Base-by-base conservation (phyloP, 2,113 vertebrate species). In the Cephalopholis sonnerati region DNA sequence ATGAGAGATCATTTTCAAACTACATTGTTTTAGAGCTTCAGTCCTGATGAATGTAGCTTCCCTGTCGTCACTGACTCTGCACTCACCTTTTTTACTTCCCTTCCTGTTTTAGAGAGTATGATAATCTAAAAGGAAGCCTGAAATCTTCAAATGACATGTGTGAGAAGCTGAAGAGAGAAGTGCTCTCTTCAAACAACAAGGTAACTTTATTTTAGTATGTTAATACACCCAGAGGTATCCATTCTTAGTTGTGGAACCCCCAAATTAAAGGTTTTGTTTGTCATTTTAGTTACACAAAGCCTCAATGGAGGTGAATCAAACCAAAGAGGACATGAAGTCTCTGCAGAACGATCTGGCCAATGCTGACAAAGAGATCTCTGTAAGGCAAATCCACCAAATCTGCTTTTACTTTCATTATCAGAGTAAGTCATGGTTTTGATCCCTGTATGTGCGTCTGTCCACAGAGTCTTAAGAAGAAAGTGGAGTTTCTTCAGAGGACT, bases 381-480 rank as follows among this genome's bases (percentile, higher is more conserved):
- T 99, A 87, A 94, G 92, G 29, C 18, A 46, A 24, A 20, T 57
- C 20, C 10, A 39, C 27, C 5, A n/a, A 17, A 29, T 16, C 3
- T 7, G 13, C 25, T 3, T 44, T 63, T 20, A 18, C 18, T 54
- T 48, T 48, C 3, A 27, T 7, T 57, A 13, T 6, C 29, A 1
- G 20, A 53, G 6, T 22, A 12, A 20, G 11, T 13, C 8, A 16
- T 7, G 27, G 13, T 71, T n/a, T 17, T 66, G 27, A 77, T 61
- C 25, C 58, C 24, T 82, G 13, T 50, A 17, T 81, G 27, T 16
- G 2, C 29, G 1, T 76, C 17, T 79, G 36, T 70, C 63, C 72
- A 5, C 87, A 99, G 98, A 98, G 97, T 90, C 91, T 99, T 74
- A 99, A 97, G 87, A 99, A 98, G 91, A 99, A 98, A 86, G 96